Evolutionary conservation across 2,113 vertebrate genomes (phyloP).

Genomic region (Bufo bufo): DNA sequence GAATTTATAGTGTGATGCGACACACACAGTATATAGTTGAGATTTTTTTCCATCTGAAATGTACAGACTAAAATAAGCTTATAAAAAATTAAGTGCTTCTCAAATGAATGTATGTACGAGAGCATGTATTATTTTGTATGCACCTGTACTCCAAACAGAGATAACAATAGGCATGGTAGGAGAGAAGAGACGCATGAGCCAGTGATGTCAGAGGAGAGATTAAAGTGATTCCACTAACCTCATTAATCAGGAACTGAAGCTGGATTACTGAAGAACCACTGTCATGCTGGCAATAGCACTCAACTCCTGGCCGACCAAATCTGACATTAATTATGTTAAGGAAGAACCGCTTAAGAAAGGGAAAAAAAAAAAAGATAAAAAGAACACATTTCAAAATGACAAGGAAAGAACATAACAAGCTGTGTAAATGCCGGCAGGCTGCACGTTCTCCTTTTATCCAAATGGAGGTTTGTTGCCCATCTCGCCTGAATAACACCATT

Average conservation of each 20-base stretch:
- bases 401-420: neutral
- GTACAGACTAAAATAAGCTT: no score
- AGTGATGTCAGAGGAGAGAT: slow-evolving; percentile 52
- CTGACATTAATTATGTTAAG: slow-evolving; percentile 84
- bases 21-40: no score
- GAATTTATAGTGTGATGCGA: no score
- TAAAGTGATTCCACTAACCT: slow-evolving; percentile 78
- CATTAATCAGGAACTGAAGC: slow-evolving; percentile 97
- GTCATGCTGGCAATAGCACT: slow-evolving; percentile 98
- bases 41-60: no score
- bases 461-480: neutral
- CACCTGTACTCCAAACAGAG: neutral
- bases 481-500: neutral
- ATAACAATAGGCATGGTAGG: neutral
- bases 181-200: slow-evolving; percentile 7
- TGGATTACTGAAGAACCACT: slow-evolving; percentile 94
- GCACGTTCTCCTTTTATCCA: neutral
- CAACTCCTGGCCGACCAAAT: slow-evolving; percentile 95
- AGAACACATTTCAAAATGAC: neutral
- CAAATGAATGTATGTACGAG: no score
- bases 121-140: no score
- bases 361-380: neutral
- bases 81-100: no score
- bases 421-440: neutral
- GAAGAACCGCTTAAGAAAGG: slow-evolving; percentile 63